phyloP scores from a whole-genome alignment of 2,888 invertebrate genomes.

The Lasioglossum vierecki region DNA sequence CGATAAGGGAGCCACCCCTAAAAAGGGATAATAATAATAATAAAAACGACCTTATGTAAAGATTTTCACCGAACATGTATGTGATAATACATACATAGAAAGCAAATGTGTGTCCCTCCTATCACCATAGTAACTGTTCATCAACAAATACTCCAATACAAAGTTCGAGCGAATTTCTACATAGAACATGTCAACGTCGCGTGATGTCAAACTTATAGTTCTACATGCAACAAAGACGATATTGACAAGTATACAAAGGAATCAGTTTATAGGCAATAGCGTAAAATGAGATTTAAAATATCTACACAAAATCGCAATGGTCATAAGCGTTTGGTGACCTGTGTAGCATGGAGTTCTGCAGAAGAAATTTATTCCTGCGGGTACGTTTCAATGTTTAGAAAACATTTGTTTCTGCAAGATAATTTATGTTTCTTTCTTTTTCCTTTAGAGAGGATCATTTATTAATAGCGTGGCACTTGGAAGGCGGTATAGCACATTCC shows the following conservation, averaged over 20 bases:
- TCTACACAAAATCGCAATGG: conserved; percentile 89
- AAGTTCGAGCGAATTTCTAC: conserved; percentile 21
- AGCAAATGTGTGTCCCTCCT: neutral
- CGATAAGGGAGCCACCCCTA: neutral
- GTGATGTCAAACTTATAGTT: neutral
- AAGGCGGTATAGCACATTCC: conserved; percentile 89
- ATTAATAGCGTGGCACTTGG: conserved; percentile 94
- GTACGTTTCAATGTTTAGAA: conserved; percentile 83
- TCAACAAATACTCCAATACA: conserved; percentile 39
- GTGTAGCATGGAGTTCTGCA: conserved; percentile 96
- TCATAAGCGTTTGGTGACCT: conserved; percentile 92
- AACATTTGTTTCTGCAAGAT: conserved; percentile 15
- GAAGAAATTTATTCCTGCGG: conserved; percentile 97
- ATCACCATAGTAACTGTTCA: conserved; percentile 49
- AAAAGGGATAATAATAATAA: no score
- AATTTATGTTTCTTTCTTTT: neutral
- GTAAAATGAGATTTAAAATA: conserved; percentile 80
- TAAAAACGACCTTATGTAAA: neutral
- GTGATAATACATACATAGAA: neutral
- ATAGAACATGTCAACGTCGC: conserved; percentile 36
- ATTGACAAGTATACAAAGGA: neutral
- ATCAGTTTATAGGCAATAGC: neutral
- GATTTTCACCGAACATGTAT: conserved; percentile 1
- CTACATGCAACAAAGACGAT: neutral
- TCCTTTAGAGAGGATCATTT: conserved; percentile 94